Base-by-base conservation (phyloP, 2,113 vertebrate species). In the Pleuronectes platessa region DNA sequence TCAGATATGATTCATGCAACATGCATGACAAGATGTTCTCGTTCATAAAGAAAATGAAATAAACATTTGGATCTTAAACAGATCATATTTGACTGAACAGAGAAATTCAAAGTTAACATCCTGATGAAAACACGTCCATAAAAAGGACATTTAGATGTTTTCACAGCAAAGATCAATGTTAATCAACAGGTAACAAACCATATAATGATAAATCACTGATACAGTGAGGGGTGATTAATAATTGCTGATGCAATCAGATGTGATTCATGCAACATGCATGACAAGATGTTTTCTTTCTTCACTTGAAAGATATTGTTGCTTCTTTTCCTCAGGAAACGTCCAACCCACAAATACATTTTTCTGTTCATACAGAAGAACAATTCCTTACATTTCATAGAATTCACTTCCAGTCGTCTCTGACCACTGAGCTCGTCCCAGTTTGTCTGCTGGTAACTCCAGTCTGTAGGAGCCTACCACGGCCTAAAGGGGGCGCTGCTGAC, bases 401-500 rank as follows among this genome's bases (percentile, higher is more conserved):
- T n/a, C n/a, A n/a, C n/a, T n/a, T n/a, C n/a, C n/a, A n/a, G n/a
- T n/a, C 1, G 24, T 24, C 24, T 24, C 24, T 24, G 24, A 24
- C 24, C 24, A 24, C 24, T 24, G 24, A 24, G 24, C 24, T 24
- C 1, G 24, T 24, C 24, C 24, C 24, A 24, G 24, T 24, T 24
- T 24, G 24, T 24, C 24, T 24, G 24, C 24, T 24, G 24, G 24
- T 24, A 24, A 24, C 24, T 24, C 24, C 24, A 24, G 24, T 2
- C 24, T 24, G 24, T 2, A 56, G 67, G 54, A 23, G 55, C 88
- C 92, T 89, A 90, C 91, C 92, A 94, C 4, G 90, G 91, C 79
- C 92, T 90, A 89, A 88, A 91, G 68, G n/a, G 81, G 88, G 55
- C 18, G 64, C 68, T 80, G 75, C 45, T 74, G 76, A 56, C 79